These are phyloP conservation scores for Aporophyla nigra DNA, from an alignment of 2,888 invertebrate genomes.

Conservation along the genomic window DNA sequence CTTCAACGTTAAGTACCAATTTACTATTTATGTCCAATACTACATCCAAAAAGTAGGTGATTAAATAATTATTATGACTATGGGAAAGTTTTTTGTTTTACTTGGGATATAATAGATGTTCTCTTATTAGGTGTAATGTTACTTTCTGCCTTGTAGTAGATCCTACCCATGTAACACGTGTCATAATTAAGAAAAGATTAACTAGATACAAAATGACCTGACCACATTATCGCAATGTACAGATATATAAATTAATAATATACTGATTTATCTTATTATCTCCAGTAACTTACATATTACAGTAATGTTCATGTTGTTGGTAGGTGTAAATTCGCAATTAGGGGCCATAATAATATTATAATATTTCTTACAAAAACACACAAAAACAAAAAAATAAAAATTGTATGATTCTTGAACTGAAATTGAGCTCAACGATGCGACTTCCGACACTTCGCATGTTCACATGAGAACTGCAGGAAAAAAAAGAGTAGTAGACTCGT, in stretches of 20 bases:
- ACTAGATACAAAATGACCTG: neutral
- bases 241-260: neutral
- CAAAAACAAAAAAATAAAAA: neutral
- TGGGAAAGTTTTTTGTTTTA: neutral
- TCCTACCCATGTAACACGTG: neutral
- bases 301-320: slow-evolving; percentile 26
- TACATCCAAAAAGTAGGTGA: neutral
- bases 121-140: neutral
- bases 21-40: neutral
- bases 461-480: slow-evolving; percentile 20
- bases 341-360: slow-evolving; percentile 23
- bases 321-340: slow-evolving; percentile 16
- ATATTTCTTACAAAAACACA: neutral
- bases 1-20: neutral
- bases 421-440: neutral
- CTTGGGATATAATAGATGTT: neutral
- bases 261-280: neutral
- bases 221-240: neutral
- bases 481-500: neutral
- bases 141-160: neutral
- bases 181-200: neutral
- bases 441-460: slow-evolving; percentile 13
- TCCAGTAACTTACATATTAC: slow-evolving; percentile 36
- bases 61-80: neutral
- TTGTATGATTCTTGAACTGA: neutral